A percentile compares a stretch with the other conserved stretches of the same genome.
phyloP scores from a whole-genome alignment of 2,797 vertebrate genomes.

The Carcharodon carcharias region DNA sequence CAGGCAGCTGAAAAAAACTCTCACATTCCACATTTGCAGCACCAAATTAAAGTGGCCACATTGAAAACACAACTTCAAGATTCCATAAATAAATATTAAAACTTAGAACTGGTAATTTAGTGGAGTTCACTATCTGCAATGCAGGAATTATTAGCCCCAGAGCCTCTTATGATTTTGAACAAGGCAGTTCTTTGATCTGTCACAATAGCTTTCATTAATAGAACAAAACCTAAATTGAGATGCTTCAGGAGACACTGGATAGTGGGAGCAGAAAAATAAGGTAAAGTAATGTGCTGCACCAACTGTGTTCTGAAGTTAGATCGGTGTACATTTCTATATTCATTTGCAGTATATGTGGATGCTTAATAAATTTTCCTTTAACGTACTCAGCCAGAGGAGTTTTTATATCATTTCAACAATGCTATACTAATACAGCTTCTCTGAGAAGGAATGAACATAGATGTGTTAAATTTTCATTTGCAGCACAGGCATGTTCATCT shows the following conservation, averaged over 20 bases:
- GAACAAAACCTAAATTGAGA: not conserved
- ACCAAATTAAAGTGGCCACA: not conserved
- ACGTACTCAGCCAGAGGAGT: not conserved
- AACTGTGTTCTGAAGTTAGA: not conserved
- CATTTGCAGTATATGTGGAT: not conserved
- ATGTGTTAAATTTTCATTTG: not conserved
- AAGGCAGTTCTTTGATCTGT: not conserved
- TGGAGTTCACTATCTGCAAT: not conserved
- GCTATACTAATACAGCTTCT: not conserved
- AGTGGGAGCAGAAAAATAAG: not conserved
- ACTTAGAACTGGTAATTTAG: not conserved
- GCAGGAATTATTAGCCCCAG: not conserved
- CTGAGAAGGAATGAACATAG: not conserved
- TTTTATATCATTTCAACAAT: not conserved
- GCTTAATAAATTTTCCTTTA: not conserved
- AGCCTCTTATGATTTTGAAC: not conserved
- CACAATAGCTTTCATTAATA: not conserved
- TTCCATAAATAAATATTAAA: not conserved
- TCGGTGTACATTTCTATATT: not conserved
- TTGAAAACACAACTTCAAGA: not conserved
- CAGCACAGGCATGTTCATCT: not conserved
- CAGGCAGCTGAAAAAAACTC: conserved; percentile 2
- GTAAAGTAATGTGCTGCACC: not conserved
- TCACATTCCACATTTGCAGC: not conserved
- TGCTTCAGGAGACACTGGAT: not conserved